phyloP scores from a whole-genome alignment of 1,140 invertebrate genomes.

The Panagrolaimus sp. region DNA sequence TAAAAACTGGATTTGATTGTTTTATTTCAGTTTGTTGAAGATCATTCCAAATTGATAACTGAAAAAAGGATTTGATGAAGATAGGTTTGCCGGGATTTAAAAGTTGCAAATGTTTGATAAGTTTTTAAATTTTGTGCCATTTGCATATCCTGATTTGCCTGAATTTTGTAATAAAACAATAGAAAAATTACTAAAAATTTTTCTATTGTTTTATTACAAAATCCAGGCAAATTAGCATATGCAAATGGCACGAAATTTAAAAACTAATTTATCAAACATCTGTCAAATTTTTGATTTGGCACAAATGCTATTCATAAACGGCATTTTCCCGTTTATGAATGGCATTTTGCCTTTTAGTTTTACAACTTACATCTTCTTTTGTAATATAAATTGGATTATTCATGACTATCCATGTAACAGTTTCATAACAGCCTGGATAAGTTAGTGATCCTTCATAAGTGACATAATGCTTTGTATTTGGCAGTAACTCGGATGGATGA shows the following conservation, averaged over 20 bases:
- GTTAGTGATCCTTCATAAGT: constrained; percentile 95
- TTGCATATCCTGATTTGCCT: too few species aligned
- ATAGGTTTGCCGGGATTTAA: neutral
- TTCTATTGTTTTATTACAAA: too few species aligned
- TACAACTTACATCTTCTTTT: constrained; percentile 50
- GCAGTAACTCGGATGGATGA: constrained; percentile 69
- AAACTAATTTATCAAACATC: constrained; percentile 14
- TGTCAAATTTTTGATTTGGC: constrained; percentile 21
- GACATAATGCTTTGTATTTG: constrained; percentile 82
- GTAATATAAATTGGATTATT: constrained; percentile 84
- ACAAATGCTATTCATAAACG: constrained; percentile 5
- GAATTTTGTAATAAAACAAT: too few species aligned
- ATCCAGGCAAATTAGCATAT: neutral
- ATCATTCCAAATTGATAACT: constrained; percentile 78
- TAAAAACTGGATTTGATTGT: constrained; percentile 74
- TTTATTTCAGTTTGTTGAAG: constrained; percentile 78
- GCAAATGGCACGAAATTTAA: neutral
- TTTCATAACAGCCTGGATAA: constrained; percentile 69
- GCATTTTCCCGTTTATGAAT: neutral
- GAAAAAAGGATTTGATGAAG: constrained; percentile 36
- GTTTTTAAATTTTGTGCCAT: too few species aligned
- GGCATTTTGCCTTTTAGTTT: too few species aligned
- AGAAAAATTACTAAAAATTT: too few species aligned
- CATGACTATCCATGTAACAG: constrained; percentile 80
- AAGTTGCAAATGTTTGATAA: too few species aligned